These are phyloP conservation scores for Halcyon senegalensis DNA, from an alignment of 2,113 vertebrate species.

Conservation along the genomic window DNA sequence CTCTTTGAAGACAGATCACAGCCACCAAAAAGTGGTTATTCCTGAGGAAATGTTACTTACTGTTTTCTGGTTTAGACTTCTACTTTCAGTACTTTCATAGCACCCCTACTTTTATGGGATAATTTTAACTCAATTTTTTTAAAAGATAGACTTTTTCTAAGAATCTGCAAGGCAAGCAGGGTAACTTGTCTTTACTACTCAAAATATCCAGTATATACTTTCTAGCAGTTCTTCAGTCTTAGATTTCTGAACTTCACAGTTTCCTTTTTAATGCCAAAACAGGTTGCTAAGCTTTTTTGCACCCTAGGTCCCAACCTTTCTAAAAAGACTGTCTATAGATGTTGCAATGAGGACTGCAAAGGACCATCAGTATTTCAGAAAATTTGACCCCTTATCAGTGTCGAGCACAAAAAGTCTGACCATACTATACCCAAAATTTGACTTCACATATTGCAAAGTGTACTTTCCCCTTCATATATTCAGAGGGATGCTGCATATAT, in stretches of 20 bases:
- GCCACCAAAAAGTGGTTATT: not conserved
- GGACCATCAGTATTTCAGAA: not conserved
- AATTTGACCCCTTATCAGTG: not conserved
- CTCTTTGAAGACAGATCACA: not conserved
- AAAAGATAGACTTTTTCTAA: not conserved
- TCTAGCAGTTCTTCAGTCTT: not conserved
- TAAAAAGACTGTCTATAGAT: not conserved
- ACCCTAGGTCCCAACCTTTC: not conserved
- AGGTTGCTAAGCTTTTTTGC: not conserved
- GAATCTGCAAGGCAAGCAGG: not conserved
- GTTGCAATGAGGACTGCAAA: not conserved
- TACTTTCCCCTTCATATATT: not conserved
- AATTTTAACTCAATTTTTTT: not conserved
- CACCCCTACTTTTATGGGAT: not conserved
- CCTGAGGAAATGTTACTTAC: not conserved
- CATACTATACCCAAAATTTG: not conserved
- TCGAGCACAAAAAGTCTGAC: not conserved
- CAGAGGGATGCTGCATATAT: not conserved
- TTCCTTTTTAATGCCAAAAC: slow-evolving; percentile 6
- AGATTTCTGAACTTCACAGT: slow-evolving; percentile 7
- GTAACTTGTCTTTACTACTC: not conserved
- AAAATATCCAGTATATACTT: not conserved
- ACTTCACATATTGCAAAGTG: not conserved
- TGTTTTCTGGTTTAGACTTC: not conserved
- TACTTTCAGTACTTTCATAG: not conserved